Evolutionary conservation across 2,888 invertebrate species (phyloP).

Genomic region (Standfussiana lucernea): DNA sequence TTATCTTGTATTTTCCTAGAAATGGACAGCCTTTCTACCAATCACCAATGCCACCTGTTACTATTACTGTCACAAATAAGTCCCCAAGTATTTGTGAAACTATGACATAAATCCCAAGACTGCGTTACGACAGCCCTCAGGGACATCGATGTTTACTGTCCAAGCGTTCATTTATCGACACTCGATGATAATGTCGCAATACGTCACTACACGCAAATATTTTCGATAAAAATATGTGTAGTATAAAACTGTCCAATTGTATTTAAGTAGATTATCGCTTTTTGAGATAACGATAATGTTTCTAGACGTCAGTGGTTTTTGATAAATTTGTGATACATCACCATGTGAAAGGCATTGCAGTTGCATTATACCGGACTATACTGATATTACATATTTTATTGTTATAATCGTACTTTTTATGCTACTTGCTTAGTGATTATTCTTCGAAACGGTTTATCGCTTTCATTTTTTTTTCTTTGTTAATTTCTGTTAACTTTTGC

Average conservation of each 20-base stretch:
- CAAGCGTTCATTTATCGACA: slow-evolving; percentile 45
- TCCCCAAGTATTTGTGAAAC: slow-evolving; percentile 31
- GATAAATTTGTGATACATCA: slow-evolving; percentile 57
- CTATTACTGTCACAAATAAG: slow-evolving; percentile 3
- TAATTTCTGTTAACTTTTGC: too few species aligned
- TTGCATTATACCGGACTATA: slow-evolving; percentile 47
- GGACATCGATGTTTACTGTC: slow-evolving; percentile 28
- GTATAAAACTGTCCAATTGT: slow-evolving; percentile 58
- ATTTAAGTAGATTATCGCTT: slow-evolving; percentile 63
- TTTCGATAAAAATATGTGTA: slow-evolving; percentile 55
- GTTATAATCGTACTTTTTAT: slow-evolving; percentile 32
- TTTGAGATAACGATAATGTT: slow-evolving; percentile 49
- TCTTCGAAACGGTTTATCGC: background rate
- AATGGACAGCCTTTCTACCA: background rate
- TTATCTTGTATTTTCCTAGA: background rate
- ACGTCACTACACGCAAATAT: slow-evolving; percentile 44
- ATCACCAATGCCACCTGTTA: background rate
- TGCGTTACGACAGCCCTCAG: background rate
- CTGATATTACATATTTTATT: slow-evolving; percentile 45
- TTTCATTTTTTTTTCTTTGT: too few species aligned
- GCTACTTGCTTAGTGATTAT: slow-evolving; percentile 19
- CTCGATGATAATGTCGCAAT: slow-evolving; percentile 20
- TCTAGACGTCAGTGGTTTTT: slow-evolving; percentile 62
- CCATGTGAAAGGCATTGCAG: slow-evolving; percentile 39
- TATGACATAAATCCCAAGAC: slow-evolving; percentile 50